Evolutionary conservation across 2,113 vertebrate genomes (phyloP).

Genomic region (Cephalopholis sonnerati): DNA sequence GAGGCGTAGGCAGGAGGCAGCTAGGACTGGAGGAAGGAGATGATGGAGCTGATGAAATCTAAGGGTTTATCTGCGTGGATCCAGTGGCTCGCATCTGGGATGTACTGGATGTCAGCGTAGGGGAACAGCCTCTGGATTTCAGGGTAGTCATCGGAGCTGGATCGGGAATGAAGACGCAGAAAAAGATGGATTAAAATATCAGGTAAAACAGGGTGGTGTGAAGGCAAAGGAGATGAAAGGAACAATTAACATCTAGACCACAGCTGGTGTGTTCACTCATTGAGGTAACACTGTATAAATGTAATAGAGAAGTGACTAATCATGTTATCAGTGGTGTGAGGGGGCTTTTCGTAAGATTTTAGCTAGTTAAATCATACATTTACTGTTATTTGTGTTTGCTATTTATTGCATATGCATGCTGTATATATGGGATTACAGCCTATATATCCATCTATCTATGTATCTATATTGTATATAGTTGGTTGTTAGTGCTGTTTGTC

Average conservation of each 20-base stretch:
- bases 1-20: slow-evolving; percentile 20
- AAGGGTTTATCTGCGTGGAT: slow-evolving; percentile 93
- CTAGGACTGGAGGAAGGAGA: slow-evolving; percentile 88
- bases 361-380: neutral
- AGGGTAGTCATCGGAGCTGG: slow-evolving; percentile 89
- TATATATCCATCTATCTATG: too few species aligned
- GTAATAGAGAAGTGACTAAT: neutral
- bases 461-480: too few species aligned
- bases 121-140: slow-evolving; percentile 93
- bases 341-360: neutral
- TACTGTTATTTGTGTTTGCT: neutral
- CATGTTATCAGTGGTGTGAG: neutral
- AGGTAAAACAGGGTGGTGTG: neutral
- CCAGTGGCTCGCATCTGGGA: slow-evolving; percentile 92
- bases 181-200: neutral
- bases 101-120: slow-evolving; percentile 87
- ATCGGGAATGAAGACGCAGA: neutral
- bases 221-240: neutral
- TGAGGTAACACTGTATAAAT: neutral
- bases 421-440: neutral
- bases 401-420: neutral
- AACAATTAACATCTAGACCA: neutral
- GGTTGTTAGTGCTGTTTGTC: too few species aligned
- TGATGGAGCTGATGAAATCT: slow-evolving; percentile 90
- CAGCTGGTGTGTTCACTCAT: too few species aligned